Evolutionary conservation across 2,888 invertebrate genomes (phyloP).

Genomic region (Eupithecia abbreviata): DNA sequence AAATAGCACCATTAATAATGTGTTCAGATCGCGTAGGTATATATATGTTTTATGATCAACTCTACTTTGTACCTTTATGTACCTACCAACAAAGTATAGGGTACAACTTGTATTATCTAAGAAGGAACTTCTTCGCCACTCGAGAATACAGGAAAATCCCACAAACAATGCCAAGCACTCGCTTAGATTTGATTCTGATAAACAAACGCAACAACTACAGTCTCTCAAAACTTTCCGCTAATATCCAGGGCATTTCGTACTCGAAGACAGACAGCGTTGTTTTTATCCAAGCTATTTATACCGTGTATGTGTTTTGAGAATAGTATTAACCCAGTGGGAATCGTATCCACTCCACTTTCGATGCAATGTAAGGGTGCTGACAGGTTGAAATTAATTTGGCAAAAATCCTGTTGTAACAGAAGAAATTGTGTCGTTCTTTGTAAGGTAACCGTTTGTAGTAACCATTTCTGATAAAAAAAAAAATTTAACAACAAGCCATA

Average conservation of each 20-base stretch:
- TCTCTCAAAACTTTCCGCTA: slow-evolving; percentile 33
- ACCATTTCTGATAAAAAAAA: too few species aligned
- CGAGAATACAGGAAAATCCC: neutral
- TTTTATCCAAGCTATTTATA: slow-evolving; percentile 36
- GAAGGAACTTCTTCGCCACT: neutral
- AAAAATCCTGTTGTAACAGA: neutral
- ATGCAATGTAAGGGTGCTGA: neutral
- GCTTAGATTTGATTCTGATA: neutral
- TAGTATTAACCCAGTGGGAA: slow-evolving; percentile 8
- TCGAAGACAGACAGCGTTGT: slow-evolving; percentile 20
- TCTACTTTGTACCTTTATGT: neutral
- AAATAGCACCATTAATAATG: too few species aligned
- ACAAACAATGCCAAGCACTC: neutral
- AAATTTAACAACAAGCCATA: too few species aligned
- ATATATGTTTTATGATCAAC: too few species aligned
- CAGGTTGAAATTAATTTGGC: neutral
- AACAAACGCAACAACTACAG: slow-evolving; percentile 9
- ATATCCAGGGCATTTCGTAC: slow-evolving; percentile 10
- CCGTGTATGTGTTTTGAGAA: slow-evolving; percentile 4
- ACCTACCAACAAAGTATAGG: neutral
- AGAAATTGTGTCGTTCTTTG: too few species aligned
- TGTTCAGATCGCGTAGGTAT: too few species aligned
- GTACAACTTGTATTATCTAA: neutral
- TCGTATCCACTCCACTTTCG: neutral
- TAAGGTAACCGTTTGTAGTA: too few species aligned